A percentile compares a stretch with the other conserved stretches of the same genome.
Evolutionary conservation across 2,797 vertebrate genomes (phyloP).

Genomic region (Scolopax bukidnonensis): DNA sequence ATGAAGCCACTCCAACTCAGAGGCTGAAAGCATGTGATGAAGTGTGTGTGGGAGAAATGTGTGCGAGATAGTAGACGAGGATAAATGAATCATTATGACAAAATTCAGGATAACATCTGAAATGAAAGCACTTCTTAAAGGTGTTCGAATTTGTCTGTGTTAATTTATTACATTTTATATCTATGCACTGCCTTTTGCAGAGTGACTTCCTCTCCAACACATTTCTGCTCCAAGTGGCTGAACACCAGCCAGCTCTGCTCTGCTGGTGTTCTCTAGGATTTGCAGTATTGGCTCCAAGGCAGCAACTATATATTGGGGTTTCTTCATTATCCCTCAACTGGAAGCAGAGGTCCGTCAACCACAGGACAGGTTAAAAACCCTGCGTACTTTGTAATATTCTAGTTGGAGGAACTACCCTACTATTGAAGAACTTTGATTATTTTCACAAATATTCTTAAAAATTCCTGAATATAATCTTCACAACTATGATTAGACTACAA

Average conservation of each 20-base stretch:
- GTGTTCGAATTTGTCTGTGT: not conserved
- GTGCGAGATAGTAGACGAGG: not conserved
- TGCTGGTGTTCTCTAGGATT: not conserved
- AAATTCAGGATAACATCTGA: not conserved
- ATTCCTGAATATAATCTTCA: not conserved
- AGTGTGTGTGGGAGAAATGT: not conserved
- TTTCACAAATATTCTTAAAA: not conserved
- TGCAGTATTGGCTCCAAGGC: not conserved
- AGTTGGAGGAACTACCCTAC: not conserved
- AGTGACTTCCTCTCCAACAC: not conserved
- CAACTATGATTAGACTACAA: not conserved
- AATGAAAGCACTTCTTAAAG: not conserved
- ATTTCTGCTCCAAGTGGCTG: not conserved
- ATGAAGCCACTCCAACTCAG: not conserved
- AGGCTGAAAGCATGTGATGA: not conserved
- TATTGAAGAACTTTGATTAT: not conserved
- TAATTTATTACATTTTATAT: not conserved
- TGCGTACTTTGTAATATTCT: not conserved
- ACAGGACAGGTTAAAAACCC: not conserved
- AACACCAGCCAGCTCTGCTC: not conserved
- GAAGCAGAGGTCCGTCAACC: not conserved
- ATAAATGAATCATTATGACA: not conserved
- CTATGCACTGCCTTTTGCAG: not conserved
- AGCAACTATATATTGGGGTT: not conserved
- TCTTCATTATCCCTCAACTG: accelerated